Evolutionary conservation across 1,140 invertebrate genomes (phyloP).

Genomic region (Pachypeltis micranthus): DNA sequence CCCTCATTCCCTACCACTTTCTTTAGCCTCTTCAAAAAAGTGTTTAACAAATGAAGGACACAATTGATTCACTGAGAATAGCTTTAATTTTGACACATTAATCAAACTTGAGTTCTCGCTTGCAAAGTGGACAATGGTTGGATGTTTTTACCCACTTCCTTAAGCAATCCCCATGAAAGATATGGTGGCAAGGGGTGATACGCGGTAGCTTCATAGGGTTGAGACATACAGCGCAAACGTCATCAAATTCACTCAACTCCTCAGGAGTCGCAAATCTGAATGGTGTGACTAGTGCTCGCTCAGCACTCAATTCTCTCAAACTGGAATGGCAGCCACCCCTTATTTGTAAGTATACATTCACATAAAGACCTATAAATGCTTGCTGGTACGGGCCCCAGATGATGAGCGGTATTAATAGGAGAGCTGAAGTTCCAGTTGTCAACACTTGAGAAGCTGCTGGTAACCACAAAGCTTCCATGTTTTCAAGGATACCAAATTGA

Average conservation of each 20-base stretch:
- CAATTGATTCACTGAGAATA: no score
- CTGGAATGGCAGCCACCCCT: conserved; percentile 47
- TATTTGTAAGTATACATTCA: conserved; percentile 52
- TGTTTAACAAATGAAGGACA: no score
- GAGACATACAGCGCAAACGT: conserved; percentile 63
- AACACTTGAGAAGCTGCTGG: conserved; percentile 47
- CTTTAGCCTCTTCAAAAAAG: no score
- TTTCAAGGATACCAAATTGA: conserved; percentile 49
- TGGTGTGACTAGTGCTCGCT: conserved; percentile 45
- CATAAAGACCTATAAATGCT: conserved; percentile 45
- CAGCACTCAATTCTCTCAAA: conserved; percentile 40
- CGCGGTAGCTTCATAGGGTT: conserved; percentile 50
- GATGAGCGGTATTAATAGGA: conserved; percentile 42
- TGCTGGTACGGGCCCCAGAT: conserved; percentile 44
- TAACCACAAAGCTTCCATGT: conserved; percentile 51
- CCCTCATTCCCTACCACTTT: no score
- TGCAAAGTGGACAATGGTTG: conserved; percentile 59
- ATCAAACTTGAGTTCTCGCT: conserved; percentile 38
- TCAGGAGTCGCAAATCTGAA: conserved; percentile 51
- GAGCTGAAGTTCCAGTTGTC: conserved; percentile 40
- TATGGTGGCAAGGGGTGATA: conserved; percentile 61
- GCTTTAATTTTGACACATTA: no score
- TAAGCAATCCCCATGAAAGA: conserved; percentile 63
- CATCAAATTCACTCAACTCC: conserved; percentile 53
- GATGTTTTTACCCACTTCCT: conserved; percentile 53